phyloP scores from a whole-genome alignment of 2,797 vertebrate genomes.

The Toxotes lorentzi region DNA sequence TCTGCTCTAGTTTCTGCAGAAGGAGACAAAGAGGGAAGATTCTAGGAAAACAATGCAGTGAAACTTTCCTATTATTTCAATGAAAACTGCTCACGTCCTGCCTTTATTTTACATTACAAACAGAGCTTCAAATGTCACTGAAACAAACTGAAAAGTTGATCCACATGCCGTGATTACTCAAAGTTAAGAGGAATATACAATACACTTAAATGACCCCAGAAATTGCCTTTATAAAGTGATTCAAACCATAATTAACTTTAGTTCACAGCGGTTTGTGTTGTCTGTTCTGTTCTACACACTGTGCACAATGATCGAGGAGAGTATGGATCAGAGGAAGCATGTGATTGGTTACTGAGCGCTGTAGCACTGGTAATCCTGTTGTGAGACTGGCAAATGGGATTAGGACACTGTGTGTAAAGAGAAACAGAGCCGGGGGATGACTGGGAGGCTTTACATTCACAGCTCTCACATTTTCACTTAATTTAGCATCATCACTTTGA shows the following conservation, averaged over 20 bases:
- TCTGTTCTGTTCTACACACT: conserved; percentile 24
- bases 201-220: neutral
- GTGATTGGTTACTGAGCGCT: conserved; percentile 77
- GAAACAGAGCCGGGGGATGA: conserved; percentile 66
- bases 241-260: conserved; percentile 36
- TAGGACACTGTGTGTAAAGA: conserved; percentile 75
- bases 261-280: conserved; percentile 18
- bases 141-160: neutral
- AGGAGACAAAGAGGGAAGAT: conserved; percentile 1
- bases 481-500: conserved; percentile 61
- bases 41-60: conserved; percentile 7
- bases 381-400: conserved; percentile 85
- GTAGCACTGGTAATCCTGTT: conserved; percentile 83
- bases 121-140: conserved; percentile 2
- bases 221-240: conserved; percentile 38
- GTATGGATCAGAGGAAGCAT: conserved; percentile 73
- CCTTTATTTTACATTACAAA: neutral
- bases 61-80: neutral
- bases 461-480: conserved; percentile 69
- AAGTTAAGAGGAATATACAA: neutral
- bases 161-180: neutral
- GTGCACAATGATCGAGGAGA: conserved; percentile 67
- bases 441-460: conserved; percentile 58
- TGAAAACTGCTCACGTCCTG: neutral
- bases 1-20: neutral